A percentile compares a stretch with the other conserved stretches of the same genome.
phyloP scores from a whole-genome alignment of 2,797 vertebrate genomes.

The Aeoliscus strigatus region DNA sequence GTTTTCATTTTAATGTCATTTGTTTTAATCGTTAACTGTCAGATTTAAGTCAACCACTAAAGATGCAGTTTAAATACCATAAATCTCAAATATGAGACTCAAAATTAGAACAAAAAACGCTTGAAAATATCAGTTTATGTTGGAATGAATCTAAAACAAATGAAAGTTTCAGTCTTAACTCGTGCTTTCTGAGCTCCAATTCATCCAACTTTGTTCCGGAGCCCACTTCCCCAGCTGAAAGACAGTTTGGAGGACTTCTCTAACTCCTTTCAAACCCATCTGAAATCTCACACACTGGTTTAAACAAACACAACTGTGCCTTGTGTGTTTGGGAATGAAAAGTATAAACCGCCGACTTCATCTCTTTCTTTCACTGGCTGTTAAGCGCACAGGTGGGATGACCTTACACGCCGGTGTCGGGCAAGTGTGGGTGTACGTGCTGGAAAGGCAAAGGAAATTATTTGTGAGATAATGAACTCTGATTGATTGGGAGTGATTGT shows the following conservation, averaged over 20 bases:
- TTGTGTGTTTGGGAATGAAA: constrained; percentile 43
- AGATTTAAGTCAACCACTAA: too few relatives aligned
- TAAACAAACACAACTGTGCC: constrained; percentile 41
- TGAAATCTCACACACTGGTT: constrained; percentile 21
- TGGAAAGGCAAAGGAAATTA: constrained; percentile 26
- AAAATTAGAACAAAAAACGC: too few relatives aligned
- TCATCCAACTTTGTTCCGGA: constrained; percentile 23
- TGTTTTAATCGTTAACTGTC: too few relatives aligned
- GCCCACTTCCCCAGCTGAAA: constrained; percentile 12
- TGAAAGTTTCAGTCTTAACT: too few relatives aligned
- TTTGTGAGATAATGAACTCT: constrained; percentile 41
- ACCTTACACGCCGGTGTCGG: constrained; percentile 17
- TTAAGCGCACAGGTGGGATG: constrained; percentile 16
- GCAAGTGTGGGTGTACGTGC: too few relatives aligned
- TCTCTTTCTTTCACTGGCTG: constrained; percentile 2
- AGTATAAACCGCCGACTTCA: background rate
- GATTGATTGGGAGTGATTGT: constrained; percentile 58
- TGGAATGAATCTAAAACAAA: too few relatives aligned
- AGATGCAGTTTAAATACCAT: too few relatives aligned
- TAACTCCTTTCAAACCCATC: constrained; percentile 12
- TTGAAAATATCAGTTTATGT: too few relatives aligned
- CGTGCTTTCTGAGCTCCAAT: constrained; percentile 13
- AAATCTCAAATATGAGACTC: too few relatives aligned
- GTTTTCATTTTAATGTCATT: too few relatives aligned
- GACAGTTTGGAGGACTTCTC: constrained; percentile 14